Evolutionary conservation across 2,888 invertebrate species (phyloP), one percentile per base, ranked within the genome.

Genomic region (Endotricha flammealis): DNA sequence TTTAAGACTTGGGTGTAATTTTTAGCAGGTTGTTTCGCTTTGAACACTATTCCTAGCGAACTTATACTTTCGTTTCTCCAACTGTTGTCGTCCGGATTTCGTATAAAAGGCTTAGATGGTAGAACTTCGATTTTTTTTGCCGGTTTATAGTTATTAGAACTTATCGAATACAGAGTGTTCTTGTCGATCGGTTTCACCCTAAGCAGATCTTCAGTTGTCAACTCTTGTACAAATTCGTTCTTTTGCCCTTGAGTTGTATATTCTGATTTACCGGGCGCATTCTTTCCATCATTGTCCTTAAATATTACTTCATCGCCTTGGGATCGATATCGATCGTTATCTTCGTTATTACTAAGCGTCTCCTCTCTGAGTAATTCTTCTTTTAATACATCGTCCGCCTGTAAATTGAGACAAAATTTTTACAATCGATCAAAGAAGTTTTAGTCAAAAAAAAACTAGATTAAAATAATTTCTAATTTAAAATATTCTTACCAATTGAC

Each of bases 51-150:
- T 13, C 86, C 86, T 22, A 82, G 41, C 3, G 80, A 82, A 45
- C 77, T 85, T 27, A 86, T 71, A 42, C 86, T 85, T 57, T 85
- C 82, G 42, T 85, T 86, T 55, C 86, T 70, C 86, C 86, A 86
- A 41, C 81, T 83, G 39, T 83, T 83, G 41, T 86, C 86, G 36
- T 86, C 85, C 0, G 85, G 86, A 36, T 86, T 70, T 50, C 83
- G 56, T 10, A 77, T 50, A 36, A 75, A 74, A 2, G 57, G 63
- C 42, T 80, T 83, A 1, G 69, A 57, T 4, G 77, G 69, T 45
- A 73, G 73, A 1, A 83, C 67, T 30, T 83, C 83, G 22, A 85
- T 63, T 54, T 79, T 83, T 38, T 83, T 85, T 51, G 79, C 65
- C 4, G 77, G 76, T 39, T 74, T 85, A 42, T 86, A 86, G 42